Evolutionary conservation across 2,113 vertebrate genomes (phyloP), one percentile per base, ranked within the genome.

Genomic region (Nothobranchius kuhntae): DNA sequence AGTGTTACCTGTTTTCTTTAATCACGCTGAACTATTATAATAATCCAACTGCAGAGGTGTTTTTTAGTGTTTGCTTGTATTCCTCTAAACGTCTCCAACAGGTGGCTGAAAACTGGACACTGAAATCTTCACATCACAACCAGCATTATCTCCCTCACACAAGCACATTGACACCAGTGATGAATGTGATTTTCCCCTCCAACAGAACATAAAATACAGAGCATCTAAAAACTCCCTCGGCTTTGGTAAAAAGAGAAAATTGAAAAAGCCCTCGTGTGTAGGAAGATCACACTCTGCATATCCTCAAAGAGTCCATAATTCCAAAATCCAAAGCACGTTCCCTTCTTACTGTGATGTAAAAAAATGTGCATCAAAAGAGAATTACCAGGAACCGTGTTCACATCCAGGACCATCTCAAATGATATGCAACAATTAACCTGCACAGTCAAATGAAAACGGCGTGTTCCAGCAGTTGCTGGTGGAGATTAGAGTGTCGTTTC

Each of bases 191-290:
- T 68, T 71, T 52, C 14, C 13, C 45, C 3, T 61, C 42, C 52
- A 46, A 56, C 38, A 15, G 48, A 47, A 70, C 61, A 56, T 48
- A 17, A 71, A 65, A 71, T 50, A 17, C 61, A 66, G 45, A 68
- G 86, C 62, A 85, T 78, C 57, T 73, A 13, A 78, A 78, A 75
- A 71, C 30, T 30, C 69, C 64, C 87, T 83, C 85, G 81, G 61
- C 77, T 85, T 82, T 71, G 78, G 63, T 82, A 61, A 48, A 78
- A 63, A 62, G 42, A 76, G 67, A 65, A 81, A 83, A 81, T 62
- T 73, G 77, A 86, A 86, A 84, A 85, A 71, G 63, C 71, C 55
- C 58, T 71, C 17, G n/a, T 60, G 61, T 75, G 71, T 62, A 55
- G 73, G 57, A 15, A 75, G 67, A 82, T 78, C 76, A 80, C 58